Conservation (phyloP, 2,797 vertebrate species). For the Micropoecilia bifurca region DNA sequence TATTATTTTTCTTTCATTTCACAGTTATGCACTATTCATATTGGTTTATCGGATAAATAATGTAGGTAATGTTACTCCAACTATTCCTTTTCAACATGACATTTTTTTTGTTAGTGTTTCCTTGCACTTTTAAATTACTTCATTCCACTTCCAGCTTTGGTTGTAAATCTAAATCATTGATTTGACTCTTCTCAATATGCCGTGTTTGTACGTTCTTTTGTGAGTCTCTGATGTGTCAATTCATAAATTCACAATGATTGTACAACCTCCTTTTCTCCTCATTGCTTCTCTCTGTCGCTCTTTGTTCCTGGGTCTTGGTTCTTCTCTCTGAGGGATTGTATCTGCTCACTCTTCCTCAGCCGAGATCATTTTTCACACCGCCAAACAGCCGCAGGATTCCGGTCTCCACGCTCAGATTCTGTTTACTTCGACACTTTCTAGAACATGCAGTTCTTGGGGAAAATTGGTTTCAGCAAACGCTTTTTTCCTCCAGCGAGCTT, state of each 20-base stretch:
- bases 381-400: constrained; percentile 54
- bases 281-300: constrained; percentile 4
- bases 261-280: neutral
- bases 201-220: constrained; percentile 13
- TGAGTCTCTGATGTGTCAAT: constrained; percentile 31
- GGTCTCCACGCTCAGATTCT: constrained; percentile 42
- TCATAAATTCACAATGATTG: constrained; percentile 59
- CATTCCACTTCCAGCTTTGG: neutral
- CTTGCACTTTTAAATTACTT: neutral
- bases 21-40: neutral
- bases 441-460: constrained; percentile 35
- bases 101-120: neutral
- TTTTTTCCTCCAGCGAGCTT: constrained; percentile 17
- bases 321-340: constrained; percentile 16
- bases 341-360: constrained; percentile 24
- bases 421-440: constrained; percentile 53
- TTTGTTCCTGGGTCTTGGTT: constrained; percentile 21
- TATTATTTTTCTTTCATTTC: neutral
- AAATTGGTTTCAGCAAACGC: constrained; percentile 50
- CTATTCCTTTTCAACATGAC: neutral
- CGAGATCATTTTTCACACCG: constrained; percentile 45
- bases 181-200: neutral
- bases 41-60: neutral
- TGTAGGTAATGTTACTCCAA: neutral
- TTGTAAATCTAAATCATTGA: neutral